phyloP scores from a whole-genome alignment of 2,113 vertebrate genomes.

The Microcebus ravelobensis region DNA sequence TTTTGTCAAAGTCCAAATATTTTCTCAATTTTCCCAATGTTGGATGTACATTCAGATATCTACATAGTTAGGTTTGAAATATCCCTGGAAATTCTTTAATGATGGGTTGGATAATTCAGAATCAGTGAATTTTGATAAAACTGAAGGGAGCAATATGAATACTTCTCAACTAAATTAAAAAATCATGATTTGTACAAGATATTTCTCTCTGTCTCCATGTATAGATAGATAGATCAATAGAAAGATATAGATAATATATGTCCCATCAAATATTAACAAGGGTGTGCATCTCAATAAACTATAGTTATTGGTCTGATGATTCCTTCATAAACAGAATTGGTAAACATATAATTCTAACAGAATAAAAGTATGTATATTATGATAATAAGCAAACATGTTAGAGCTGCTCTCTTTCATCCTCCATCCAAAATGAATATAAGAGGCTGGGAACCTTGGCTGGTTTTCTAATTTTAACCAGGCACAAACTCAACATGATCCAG shows the following conservation, averaged over 20 bases:
- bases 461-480: neutral
- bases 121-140: neutral
- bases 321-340: neutral
- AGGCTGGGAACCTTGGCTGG: neutral
- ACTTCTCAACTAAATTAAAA: neutral
- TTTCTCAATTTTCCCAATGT: neutral
- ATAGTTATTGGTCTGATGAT: neutral
- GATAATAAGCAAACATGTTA: neutral
- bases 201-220: no score
- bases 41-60: neutral
- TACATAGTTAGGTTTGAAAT: neutral
- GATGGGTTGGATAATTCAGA: neutral
- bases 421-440: neutral
- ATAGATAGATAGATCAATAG: no score
- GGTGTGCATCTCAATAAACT: neutral
- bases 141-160: neutral
- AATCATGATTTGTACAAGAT: neutral
- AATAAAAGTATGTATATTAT: neutral
- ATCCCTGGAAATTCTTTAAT: neutral
- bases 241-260: no score
- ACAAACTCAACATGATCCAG: neutral
- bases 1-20: neutral
- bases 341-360: neutral
- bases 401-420: neutral
- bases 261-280: neutral